These are phyloP conservation scores for Anguilla obscura DNA, from an alignment of 2,797 vertebrate genomes.

Conservation along the genomic window DNA sequence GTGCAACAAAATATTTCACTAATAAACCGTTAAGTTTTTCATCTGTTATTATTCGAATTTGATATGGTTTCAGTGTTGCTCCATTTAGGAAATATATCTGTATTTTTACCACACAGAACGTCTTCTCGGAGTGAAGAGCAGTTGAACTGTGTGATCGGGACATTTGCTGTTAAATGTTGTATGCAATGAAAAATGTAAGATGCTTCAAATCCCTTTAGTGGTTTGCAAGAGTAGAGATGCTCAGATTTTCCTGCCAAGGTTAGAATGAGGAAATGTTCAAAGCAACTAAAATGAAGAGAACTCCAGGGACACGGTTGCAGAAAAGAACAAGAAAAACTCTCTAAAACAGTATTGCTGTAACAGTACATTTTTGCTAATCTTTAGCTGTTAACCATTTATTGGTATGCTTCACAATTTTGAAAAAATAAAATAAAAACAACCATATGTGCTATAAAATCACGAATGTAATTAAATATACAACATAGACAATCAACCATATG, in stretches of 20 bases:
- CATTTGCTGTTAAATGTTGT: not conserved
- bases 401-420: not conserved
- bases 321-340: not conserved
- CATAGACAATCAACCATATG: not conserved
- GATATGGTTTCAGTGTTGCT: not conserved
- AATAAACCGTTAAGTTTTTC: too few relatives aligned
- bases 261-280: not conserved
- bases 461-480: not conserved
- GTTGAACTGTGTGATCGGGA: not conserved
- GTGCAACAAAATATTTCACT: too few relatives aligned
- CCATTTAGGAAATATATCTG: not conserved
- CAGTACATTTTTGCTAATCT: not conserved
- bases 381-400: not conserved
- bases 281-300: not conserved
- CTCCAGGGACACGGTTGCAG: not conserved
- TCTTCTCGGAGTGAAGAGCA: not conserved
- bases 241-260: constrained; percentile 3
- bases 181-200: constrained; percentile 5
- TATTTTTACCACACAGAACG: not conserved
- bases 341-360: not conserved
- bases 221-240: not conserved
- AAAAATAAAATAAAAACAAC: not conserved
- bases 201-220: not conserved
- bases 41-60: too few relatives aligned
- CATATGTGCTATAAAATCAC: not conserved